Base-by-base conservation (phyloP, 2,888 invertebrate species). In the Elysia crispata region DNA sequence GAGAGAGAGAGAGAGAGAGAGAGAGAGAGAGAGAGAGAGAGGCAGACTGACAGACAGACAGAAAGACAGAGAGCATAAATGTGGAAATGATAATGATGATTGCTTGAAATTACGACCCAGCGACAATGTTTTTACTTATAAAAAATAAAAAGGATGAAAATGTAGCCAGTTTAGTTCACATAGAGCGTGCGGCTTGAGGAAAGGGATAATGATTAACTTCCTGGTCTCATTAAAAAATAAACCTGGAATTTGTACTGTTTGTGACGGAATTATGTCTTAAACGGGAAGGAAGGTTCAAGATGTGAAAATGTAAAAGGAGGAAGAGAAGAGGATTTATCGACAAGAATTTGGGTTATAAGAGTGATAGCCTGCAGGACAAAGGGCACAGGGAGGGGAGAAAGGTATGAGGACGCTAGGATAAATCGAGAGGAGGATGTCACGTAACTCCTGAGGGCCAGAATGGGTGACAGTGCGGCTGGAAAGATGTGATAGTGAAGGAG, bases 1-100 rank as follows among this genome's bases (percentile, higher is more conserved):
- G 50, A 23, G 54, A 23, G 50, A 8, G 28, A 60, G 20, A 74
- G 74, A 74, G 13, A 74, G 74, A 74, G 11, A 28, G 60, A 74
- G 13, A 74, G 54, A 69, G 69, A 69, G 23, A 30, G 30, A 31
- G 31, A 74, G 30, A 60, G 31, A 30, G 25, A 74, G 60, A 57
- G 74, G 50, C 25, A 49, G 54, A 73, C 25, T 23, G 6, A 73
- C 25, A 49, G 73, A 49, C 25, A 30, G 74, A 74, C 28, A 74
- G 60, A 57, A 31, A 74, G 54, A 74, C 57, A 74, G 60, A 57
- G 60, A 30, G 28, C n/a, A 54, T 18, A 60, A 28, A 74, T 6
- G 57, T 57, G 11, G 74, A 74, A 30, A 20, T 25, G 54, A 74
- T 20, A 57, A 60, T n/a, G 74, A 41, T 41, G 41, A 11, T 41